Evolutionary conservation across 2,888 invertebrate genomes (phyloP).

Genomic region (Steromphala cineraria): DNA sequence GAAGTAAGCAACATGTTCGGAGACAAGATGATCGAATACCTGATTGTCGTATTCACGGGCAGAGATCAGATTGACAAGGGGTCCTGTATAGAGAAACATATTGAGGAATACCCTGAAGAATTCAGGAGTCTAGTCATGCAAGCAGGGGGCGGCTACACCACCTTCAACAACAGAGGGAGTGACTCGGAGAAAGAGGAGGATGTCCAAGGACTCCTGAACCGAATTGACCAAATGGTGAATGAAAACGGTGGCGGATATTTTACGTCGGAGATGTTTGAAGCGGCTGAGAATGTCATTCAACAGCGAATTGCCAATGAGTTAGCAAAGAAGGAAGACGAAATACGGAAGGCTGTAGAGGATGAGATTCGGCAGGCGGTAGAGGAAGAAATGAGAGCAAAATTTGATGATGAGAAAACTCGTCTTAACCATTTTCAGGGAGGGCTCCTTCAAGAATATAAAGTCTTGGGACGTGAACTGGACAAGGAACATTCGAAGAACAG

Average conservation of each 20-base stretch:
- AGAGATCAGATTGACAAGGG: background rate
- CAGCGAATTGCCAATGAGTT: background rate
- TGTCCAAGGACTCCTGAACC: constrained; percentile 17
- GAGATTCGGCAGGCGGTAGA: background rate
- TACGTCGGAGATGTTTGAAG: constrained; percentile 26
- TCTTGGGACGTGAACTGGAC: too few species aligned
- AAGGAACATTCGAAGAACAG: too few species aligned
- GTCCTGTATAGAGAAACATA: background rate
- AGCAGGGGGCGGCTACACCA: constrained; percentile 23
- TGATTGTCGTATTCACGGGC: background rate
- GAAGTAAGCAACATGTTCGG: background rate
- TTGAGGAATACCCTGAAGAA: background rate
- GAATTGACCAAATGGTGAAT: constrained; percentile 22
- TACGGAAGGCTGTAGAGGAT: background rate
- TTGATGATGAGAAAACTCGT: too few species aligned
- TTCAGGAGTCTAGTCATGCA: background rate
- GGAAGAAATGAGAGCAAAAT: background rate
- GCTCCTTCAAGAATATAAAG: too few species aligned
- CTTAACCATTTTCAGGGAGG: too few species aligned
- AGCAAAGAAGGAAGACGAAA: background rate
- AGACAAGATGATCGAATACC: background rate
- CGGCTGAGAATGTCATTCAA: constrained; percentile 22
- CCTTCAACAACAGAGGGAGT: constrained; percentile 26
- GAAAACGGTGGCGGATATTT: constrained; percentile 28
- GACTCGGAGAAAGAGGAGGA: constrained; percentile 21